These are phyloP conservation scores for Pardosa pseudoannulata DNA, from an alignment of 2,888 invertebrate genomes.

Conservation along the genomic window DNA sequence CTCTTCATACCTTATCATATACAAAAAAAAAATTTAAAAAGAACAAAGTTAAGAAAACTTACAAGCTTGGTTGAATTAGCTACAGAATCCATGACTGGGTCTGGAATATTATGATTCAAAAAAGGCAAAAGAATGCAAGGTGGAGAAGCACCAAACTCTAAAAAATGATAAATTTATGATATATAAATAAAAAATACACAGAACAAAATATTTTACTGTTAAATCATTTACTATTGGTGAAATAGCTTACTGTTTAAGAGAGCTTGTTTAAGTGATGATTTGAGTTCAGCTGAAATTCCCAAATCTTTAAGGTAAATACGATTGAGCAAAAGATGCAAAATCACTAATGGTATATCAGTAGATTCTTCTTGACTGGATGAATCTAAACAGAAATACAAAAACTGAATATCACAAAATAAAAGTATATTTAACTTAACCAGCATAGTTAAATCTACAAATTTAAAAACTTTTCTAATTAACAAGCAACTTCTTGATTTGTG, in stretches of 20 bases:
- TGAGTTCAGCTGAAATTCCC: constrained; percentile 84
- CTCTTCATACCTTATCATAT: no score
- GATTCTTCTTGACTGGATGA: constrained; percentile 83
- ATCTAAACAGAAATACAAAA: background rate
- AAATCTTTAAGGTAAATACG: constrained; percentile 80
- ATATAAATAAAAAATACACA: no score
- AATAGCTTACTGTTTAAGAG: constrained; percentile 81
- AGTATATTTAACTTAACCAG: no score
- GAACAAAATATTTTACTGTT: no score
- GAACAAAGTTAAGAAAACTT: constrained; percentile 75
- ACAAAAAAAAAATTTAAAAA: constrained; percentile 77
- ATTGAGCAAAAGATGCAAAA: constrained; percentile 87
- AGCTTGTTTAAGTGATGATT: constrained; percentile 87
- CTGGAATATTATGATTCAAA: constrained; percentile 81
- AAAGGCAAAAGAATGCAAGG: constrained; percentile 44
- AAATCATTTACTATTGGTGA: background rate
- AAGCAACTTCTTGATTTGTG: no score
- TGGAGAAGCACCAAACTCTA: constrained; percentile 36
- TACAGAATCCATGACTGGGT: constrained; percentile 79
- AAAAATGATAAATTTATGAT: background rate
- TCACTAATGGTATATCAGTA: constrained; percentile 93
- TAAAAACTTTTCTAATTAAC: no score
- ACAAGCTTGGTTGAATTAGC: constrained; percentile 79
- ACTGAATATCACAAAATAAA: no score
- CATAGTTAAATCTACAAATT: no score